Evolutionary conservation across 2,797 vertebrate species (phyloP).

Genomic region (Enteromius afrohamiltoni): DNA sequence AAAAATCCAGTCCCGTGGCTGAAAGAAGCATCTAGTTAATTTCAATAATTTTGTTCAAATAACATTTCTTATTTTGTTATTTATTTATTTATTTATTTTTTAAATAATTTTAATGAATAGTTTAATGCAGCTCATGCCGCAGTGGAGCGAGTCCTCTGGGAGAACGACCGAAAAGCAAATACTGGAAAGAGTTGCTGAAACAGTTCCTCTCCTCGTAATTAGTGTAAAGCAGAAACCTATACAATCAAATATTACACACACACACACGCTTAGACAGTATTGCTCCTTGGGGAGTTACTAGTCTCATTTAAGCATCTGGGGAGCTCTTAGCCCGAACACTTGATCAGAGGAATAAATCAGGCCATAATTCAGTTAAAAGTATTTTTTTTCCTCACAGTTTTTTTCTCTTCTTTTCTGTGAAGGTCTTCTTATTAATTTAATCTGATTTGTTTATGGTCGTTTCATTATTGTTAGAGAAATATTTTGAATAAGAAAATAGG

Average conservation of each 20-base stretch:
- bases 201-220: slow-evolving; percentile 82
- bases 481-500: slow-evolving; percentile 43
- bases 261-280: slow-evolving; percentile 3
- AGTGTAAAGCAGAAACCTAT: slow-evolving; percentile 77
- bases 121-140: slow-evolving; percentile 57
- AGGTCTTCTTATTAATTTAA: slow-evolving; percentile 63
- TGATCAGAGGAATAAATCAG: slow-evolving; percentile 85
- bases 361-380: slow-evolving; percentile 79
- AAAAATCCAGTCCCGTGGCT: not conserved
- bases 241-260: slow-evolving; percentile 74
- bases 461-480: slow-evolving; percentile 43
- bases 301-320: slow-evolving; percentile 80
- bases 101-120: slow-evolving; percentile 16
- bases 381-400: slow-evolving; percentile 63
- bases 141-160: slow-evolving; percentile 69
- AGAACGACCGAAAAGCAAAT: slow-evolving; percentile 79
- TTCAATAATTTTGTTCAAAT: too few species aligned
- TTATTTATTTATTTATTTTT: slow-evolving; percentile 29
- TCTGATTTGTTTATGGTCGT: slow-evolving; percentile 34
- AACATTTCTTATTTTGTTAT: not conserved
- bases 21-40: not conserved
- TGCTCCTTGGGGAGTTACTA: slow-evolving; percentile 75
- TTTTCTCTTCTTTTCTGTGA: slow-evolving; percentile 58
- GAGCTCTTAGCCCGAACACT: slow-evolving; percentile 82
- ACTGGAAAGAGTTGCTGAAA: slow-evolving; percentile 81